Evolutionary conservation across 2,113 vertebrate genomes (phyloP).

Genomic region (Upupa epops): DNA sequence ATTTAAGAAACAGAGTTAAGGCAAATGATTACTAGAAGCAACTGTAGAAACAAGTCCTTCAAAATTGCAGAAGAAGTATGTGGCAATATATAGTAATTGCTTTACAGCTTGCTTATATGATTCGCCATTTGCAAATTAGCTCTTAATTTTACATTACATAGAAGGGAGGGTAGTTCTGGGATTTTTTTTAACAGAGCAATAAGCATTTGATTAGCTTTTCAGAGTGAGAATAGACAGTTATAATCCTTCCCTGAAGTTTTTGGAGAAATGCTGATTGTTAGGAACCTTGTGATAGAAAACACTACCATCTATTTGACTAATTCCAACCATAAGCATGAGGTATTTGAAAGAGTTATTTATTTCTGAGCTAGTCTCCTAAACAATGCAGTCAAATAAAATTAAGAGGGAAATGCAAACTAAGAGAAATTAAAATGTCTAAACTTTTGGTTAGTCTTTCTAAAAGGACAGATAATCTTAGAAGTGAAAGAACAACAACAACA

Average conservation of each 20-base stretch:
- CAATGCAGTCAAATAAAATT: background rate
- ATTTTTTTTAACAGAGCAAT: background rate
- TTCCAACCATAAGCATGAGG: background rate
- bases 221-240: background rate
- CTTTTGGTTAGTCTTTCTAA: background rate
- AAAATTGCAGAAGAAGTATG: background rate
- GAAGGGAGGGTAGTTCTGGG: background rate
- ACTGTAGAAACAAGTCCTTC: background rate
- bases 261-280: background rate
- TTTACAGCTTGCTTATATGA: background rate
- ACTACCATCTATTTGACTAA: background rate
- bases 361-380: background rate
- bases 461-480: background rate
- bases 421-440: background rate
- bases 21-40: background rate
- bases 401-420: background rate
- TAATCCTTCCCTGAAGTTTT: background rate
- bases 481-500: too few species aligned
- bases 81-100: background rate
- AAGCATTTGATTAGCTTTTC: background rate
- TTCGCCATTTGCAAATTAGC: background rate
- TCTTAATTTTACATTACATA: background rate
- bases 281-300: background rate
- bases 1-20: background rate
- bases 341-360: background rate